Evolutionary conservation across 2,888 invertebrate species (phyloP).

Genomic region (Hyposoter didymator): DNA sequence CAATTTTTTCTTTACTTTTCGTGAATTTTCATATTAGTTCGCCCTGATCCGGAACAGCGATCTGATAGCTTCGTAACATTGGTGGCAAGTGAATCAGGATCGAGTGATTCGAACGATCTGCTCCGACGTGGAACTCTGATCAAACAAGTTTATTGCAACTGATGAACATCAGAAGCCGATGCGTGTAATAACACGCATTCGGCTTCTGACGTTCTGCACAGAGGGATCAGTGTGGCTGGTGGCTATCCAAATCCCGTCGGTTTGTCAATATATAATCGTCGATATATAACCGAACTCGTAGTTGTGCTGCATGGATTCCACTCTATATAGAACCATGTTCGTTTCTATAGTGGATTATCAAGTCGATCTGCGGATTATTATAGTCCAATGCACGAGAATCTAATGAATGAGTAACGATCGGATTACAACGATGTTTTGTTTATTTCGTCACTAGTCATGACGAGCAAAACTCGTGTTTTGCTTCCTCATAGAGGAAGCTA

Average conservation of each 20-base stretch:
- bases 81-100: background rate
- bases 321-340: background rate
- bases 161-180: no score
- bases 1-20: background rate
- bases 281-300: background rate
- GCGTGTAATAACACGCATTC: background rate
- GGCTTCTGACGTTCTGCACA: no score
- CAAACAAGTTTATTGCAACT: slow-evolving; percentile 4
- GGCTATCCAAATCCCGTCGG: background rate
- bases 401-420: no score
- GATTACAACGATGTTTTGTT: no score
- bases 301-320: background rate
- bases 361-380: background rate
- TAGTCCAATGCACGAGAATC: no score
- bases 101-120: background rate
- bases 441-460: no score
- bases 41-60: background rate
- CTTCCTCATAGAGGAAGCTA: no score
- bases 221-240: background rate
- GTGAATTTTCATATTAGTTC: background rate
- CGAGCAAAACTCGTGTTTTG: no score
- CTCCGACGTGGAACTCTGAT: background rate
- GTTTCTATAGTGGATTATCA: background rate
- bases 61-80: background rate
- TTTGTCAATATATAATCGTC: background rate